Percentiles rank a stretch among this genome's conserved stretches.
Evolutionary conservation across 2,797 vertebrate genomes (phyloP).

Genomic region (Notamacropus eugenii): DNA sequence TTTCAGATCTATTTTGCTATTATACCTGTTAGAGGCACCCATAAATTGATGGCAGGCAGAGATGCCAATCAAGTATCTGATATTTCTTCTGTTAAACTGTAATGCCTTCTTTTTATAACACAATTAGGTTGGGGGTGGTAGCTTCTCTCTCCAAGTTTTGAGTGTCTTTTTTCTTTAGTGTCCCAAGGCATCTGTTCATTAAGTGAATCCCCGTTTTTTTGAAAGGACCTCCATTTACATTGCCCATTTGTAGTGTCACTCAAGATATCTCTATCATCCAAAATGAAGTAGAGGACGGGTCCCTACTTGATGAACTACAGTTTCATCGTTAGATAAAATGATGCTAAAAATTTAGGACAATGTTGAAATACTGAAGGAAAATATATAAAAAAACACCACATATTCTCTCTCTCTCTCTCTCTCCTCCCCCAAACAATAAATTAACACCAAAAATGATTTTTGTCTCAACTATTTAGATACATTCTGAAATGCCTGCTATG

Average conservation of each 20-base stretch:
- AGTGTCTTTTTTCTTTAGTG: neutral
- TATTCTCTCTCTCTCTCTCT: neutral
- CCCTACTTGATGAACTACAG: neutral
- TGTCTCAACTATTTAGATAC: neutral
- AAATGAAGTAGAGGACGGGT: neutral
- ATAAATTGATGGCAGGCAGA: slow-evolving; percentile 38
- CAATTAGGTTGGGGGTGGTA: neutral
- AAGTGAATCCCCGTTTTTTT: neutral
- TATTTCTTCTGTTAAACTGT: slow-evolving; percentile 54
- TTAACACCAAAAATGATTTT: neutral
- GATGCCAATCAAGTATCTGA: slow-evolving; percentile 52
- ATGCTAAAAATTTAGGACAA: neutral
- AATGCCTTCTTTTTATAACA: slow-evolving; percentile 55
- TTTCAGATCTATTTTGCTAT: slow-evolving; percentile 54
- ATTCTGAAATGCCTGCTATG: neutral
- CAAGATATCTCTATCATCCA: neutral
- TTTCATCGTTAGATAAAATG: neutral
- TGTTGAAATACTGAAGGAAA: neutral
- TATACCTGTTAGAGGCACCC: slow-evolving; percentile 15
- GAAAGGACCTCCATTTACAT: neutral
- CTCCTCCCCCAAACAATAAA: neutral
- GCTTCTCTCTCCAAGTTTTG: neutral
- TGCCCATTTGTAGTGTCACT: neutral
- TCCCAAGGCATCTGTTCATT: neutral
- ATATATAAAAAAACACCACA: neutral